Evolutionary conservation across 2,797 vertebrate genomes (phyloP), one percentile per base, ranked within the genome.

Genomic region (Protonibea diacanthus): DNA sequence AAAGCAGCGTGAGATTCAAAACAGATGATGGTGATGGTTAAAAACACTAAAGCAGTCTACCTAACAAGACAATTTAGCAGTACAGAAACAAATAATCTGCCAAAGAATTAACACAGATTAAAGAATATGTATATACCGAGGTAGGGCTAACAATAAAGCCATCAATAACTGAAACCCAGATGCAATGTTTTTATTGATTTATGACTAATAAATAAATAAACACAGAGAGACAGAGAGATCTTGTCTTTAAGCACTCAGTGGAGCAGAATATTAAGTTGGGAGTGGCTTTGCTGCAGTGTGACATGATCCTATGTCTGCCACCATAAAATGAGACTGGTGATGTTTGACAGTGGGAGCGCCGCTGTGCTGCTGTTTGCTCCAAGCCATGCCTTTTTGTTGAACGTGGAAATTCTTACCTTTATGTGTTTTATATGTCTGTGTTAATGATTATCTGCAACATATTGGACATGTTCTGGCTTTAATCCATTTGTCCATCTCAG

Each of bases 271-370:
- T 29, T 44, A 33, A 57, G 23, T 18, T 63, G 42, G 10, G 23
- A 65, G 17, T 45, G 11, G 6, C 67, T 58, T 15, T 49, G 55
- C 42, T 66, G 18, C 52, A 42, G 18, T 27, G 29, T 74, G n/a
- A 56, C 23, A 33, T 27, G 55, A 60, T 8, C 68, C 7, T 75
- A 27, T 49, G 12, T 51, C 13, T 27, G 33, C 1, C 29, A 38
- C 47, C 47, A 21, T 57, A 40, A 65, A 76, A 60, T 15, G 27
- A 53, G 20, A 20, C 33, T 27, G 13, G 3, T 25, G 15, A 53
- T 52, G 68, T 80, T 38, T 83, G 40, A 40, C 25, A 38, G 27
- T 23, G 33, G 52, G 45, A 27, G 48, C 0, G 3, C 21, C 57
- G 45, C 49, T 40, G 14, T 38, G 33, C 33, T 38, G 33, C 33